Base-by-base conservation (phyloP, 2,888 invertebrate species). In the Mythimna loreyi region DNA sequence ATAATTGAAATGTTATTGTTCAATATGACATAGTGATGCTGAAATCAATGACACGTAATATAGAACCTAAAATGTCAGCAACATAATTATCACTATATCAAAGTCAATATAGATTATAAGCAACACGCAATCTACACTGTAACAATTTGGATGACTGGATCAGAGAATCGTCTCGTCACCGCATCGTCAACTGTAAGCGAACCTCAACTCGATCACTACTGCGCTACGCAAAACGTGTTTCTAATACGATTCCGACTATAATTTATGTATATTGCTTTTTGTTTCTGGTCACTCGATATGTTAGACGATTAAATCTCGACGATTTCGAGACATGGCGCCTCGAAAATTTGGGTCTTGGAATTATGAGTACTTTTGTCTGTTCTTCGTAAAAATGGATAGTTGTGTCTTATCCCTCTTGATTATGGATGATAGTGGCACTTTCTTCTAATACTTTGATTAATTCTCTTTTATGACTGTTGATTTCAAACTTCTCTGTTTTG, bases 171-270 rank as follows among this genome's bases (percentile, higher is more conserved):
- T 67, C 11, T 6, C 70, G 65, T 50, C 58, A 30, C 78, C 84
- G 81, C 68, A 23, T 55, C 76, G 81, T 50, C 71, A 21, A 0
- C 23, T 28, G 13, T 81, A 86, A 91, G 69, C 8, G 9, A 47
- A 53, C 19, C 50, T 61, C 83, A 70, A 75, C 85, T 85, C 86
- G 92, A 87, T 91, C 90, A 91, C 92, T 92, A 92, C 93, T 87
- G 92, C 89, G 92, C 91, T 93, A 93, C 93, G 92, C 92, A 89
- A 86, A 91, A 91, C 91, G 88, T 87, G 91, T 92, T 91, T 89
- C 91, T 90, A 90, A 88, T 90, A 88, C 87, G 88, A 87, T 88
- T 87, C 83, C 81, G 85, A 87, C 82, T 81, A 86, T 87, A 87
- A 89, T 89, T 89, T 92, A 91, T 91, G 91, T 89, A 89, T 88